These are phyloP conservation scores for Lasioglossum vierecki DNA, from an alignment of 2,888 invertebrate species.

Conservation along the genomic window DNA sequence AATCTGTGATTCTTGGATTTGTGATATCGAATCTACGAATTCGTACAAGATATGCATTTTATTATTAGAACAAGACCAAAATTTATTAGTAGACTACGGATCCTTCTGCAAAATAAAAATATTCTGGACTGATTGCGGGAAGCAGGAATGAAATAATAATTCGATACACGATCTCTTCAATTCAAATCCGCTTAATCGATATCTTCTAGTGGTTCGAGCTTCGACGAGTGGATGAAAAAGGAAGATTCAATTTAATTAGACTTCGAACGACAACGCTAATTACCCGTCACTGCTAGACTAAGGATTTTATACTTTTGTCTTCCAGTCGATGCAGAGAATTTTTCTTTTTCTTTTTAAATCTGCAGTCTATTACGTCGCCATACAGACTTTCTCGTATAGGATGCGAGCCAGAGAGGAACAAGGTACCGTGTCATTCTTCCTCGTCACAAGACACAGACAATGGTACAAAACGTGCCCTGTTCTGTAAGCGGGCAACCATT, in stretches of 20 bases:
- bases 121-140: too few relatives aligned
- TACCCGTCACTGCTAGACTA: neutral
- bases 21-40: too few relatives aligned
- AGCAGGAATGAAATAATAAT: too few relatives aligned
- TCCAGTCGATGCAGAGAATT: neutral
- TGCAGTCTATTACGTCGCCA: neutral
- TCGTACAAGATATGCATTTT: too few relatives aligned
- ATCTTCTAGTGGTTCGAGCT: neutral
- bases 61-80: too few relatives aligned
- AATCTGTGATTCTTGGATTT: too few relatives aligned
- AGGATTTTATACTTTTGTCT: neutral
- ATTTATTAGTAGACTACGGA: too few relatives aligned
- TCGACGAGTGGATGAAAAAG: neutral
- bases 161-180: neutral
- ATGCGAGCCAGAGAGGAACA: neutral
- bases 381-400: neutral
- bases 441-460: neutral
- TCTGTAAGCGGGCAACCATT: neutral
- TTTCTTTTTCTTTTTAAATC: neutral
- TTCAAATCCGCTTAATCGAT: conserved; percentile 1
- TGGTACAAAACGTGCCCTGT: neutral
- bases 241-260: neutral
- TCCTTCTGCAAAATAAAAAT: too few relatives aligned
- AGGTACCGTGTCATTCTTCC: conserved; percentile 1
- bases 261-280: neutral